These are phyloP conservation scores for Flabesymbios commensalis DNA, from an alignment of 2,888 invertebrate genomes.

Conservation along the genomic window DNA sequence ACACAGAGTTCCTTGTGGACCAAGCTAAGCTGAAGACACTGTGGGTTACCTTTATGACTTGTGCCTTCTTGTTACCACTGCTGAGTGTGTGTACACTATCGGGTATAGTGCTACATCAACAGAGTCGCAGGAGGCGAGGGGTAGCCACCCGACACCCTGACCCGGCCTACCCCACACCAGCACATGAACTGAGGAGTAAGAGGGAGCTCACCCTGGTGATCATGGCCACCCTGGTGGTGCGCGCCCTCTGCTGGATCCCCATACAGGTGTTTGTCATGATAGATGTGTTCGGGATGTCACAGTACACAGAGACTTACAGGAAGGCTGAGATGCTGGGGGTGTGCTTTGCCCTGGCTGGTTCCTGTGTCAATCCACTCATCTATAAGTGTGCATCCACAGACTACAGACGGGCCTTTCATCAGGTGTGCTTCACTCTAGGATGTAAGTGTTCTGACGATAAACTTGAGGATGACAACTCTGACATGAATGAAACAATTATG, in stretches of 20 bases:
- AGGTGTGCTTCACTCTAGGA: conserved; percentile 8
- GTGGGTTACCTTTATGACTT: conserved; percentile 35
- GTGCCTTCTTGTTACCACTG: conserved; percentile 34
- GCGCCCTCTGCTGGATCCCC: conserved; percentile 36
- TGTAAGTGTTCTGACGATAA: conserved; percentile 3
- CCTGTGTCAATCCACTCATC: conserved; percentile 23
- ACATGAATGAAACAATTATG: conserved; percentile 38
- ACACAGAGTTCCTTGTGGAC: conserved; percentile 15
- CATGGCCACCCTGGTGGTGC: conserved; percentile 28
- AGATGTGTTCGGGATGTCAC: conserved; percentile 23
- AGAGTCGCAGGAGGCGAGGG: neutral
- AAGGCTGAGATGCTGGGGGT: conserved; percentile 33
- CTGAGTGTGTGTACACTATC: conserved; percentile 30
- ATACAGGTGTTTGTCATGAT: conserved; percentile 30
- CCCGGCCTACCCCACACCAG: neutral
- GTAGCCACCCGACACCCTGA: neutral
- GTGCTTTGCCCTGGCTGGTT: conserved; percentile 21
- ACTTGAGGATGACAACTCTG: conserved; percentile 16
- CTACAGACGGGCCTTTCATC: conserved; percentile 19
- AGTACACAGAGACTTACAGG: conserved; percentile 19
- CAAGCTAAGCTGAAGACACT: conserved; percentile 25
- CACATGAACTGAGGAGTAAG: conserved; percentile 19
- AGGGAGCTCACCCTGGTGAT: conserved; percentile 31
- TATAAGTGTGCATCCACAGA: conserved; percentile 26
- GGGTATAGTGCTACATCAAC: conserved; percentile 25